Evolutionary conservation across 2,888 invertebrate species (phyloP).

Genomic region (Cerceris rybyensis): DNA sequence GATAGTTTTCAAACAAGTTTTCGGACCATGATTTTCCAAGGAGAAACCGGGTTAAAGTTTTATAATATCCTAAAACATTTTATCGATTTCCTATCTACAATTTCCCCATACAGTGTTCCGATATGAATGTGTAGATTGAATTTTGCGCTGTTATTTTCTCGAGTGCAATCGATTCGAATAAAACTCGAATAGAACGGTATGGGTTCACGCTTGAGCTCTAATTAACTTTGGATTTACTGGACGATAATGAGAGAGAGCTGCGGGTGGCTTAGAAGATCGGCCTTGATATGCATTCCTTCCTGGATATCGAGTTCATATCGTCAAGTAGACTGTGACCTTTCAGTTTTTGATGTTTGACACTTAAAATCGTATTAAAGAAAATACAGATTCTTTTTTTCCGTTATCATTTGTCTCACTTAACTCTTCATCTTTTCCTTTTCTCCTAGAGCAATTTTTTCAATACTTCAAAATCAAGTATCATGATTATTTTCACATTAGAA

Average conservation of each 20-base stretch:
- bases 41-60: no score
- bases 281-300: conserved; percentile 79
- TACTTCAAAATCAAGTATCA: no score
- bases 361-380: not conserved
- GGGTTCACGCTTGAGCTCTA: conserved; percentile 51
- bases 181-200: conserved; percentile 24
- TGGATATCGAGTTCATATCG: conserved; percentile 77
- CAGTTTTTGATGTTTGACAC: conserved; percentile 5
- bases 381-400: no score
- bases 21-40: no score
- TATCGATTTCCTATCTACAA: no score
- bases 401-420: not conserved
- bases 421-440: not conserved
- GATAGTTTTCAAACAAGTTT: no score
- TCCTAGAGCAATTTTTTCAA: no score
- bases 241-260: conserved; percentile 66
- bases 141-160: not conserved
- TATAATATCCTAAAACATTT: no score
- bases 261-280: conserved; percentile 72
- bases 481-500: no score
- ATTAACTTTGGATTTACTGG: conserved; percentile 62
- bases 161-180: conserved; percentile 22
- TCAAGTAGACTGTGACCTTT: conserved; percentile 78
- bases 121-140: not conserved
- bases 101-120: no score